Conservation (phyloP, 2,888 invertebrate genomes). For the Lutraria lutraria region DNA sequence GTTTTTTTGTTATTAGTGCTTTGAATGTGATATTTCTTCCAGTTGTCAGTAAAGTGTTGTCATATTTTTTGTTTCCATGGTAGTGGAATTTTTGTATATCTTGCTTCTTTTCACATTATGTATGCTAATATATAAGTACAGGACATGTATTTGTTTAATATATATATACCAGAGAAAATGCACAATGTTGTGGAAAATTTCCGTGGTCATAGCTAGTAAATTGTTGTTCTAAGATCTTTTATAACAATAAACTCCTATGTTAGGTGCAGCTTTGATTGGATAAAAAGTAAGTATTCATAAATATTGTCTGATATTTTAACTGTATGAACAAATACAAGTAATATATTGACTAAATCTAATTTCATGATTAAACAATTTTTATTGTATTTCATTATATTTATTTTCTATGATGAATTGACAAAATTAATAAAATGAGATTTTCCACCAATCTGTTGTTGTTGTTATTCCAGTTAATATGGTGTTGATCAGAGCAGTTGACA, state of each 20-base stretch:
- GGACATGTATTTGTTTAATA: conserved; percentile 32
- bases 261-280: neutral
- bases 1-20: conserved; percentile 29
- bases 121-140: conserved; percentile 34
- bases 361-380: neutral
- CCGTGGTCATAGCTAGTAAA: neutral
- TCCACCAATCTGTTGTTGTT: neutral
- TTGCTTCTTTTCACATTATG: conserved; percentile 37
- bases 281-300: conserved; percentile 9
- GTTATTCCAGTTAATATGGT: neutral
- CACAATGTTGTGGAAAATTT: conserved; percentile 16
- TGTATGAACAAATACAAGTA: no score
- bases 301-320: neutral
- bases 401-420: neutral
- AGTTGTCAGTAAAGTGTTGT: conserved; percentile 27
- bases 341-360: no score
- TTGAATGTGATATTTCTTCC: conserved; percentile 43
- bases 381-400: neutral
- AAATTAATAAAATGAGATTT: neutral
- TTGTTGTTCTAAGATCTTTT: neutral
- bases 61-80: conserved; percentile 34
- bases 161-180: conserved; percentile 43
- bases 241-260: neutral
- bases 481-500: no score
- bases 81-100: conserved; percentile 31